Base-by-base conservation (phyloP, 2,797 vertebrate genomes). In the Gymnothorax javanicus region DNA sequence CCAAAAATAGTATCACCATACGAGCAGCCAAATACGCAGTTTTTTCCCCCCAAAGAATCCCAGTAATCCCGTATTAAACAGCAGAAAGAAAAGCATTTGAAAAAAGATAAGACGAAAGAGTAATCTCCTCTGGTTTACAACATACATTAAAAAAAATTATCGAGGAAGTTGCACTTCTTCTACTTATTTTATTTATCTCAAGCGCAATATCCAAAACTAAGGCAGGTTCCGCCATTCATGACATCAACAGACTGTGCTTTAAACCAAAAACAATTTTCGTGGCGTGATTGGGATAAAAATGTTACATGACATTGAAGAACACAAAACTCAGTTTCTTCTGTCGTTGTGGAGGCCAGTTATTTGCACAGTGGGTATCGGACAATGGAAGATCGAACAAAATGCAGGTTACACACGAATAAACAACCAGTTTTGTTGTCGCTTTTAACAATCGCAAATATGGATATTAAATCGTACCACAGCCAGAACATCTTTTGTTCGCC, bases 21-120 rank as follows among this genome's bases (percentile, higher is more conserved):
- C 23, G 23, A 64, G 60, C 23, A 13, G 9, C 1, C 25, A 67
- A 67, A 67, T 67, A 73, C 13, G 25, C 71, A 25, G 2, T 58
- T 23, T 71, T 62, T 56, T 83, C 43, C 85, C 86, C 73, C 52
- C 3, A 13, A 77, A 25, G 54, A 86, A 86, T 87, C 85, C 25
- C 62, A 83, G 88, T 93, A 93, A 96, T 93, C 95, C 92, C 88
- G 64, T 87, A 73, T 86, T 95, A 94, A 96, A 95, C 94, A 33
- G 91, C 83, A 82, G 52, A 57, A 60, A 81, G 50, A 25, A 58
- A 58, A 43, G 33, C 33, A 43, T 43, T 43, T 43, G 33, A 43
- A 43, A 43, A 43, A 43, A 43, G 2, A 43, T 1, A 43, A 2
- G 33, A 43, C 33, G 33, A 43, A 43, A 43, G 33, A 43, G 33